phyloP scores from a whole-genome alignment of 2,113 vertebrate species.

The Apeltes quadracus region DNA sequence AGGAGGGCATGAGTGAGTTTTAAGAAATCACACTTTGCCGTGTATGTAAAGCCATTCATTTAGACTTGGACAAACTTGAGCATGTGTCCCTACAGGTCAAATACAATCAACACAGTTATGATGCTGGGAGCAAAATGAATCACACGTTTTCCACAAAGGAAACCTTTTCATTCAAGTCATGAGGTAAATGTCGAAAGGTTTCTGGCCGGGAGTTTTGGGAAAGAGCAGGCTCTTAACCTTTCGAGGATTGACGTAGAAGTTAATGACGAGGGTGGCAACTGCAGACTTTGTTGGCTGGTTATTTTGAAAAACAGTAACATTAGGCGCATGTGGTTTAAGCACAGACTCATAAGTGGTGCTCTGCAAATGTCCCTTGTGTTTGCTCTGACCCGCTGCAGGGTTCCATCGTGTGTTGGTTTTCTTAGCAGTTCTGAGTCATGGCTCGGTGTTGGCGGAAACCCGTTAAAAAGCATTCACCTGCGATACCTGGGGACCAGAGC shows the following conservation, averaged over 20 bases:
- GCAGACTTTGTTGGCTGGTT: conserved; percentile 17
- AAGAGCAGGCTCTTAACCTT: conserved; percentile 55
- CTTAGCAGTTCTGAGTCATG: conserved; percentile 47
- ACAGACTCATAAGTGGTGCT: conserved; percentile 7
- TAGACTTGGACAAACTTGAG: conserved; percentile 9
- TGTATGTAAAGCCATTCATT: conserved; percentile 24
- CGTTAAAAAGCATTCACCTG: conserved; percentile 49
- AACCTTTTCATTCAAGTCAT: conserved; percentile 54
- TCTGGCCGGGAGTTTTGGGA: conserved; percentile 55
- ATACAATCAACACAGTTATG: conserved; percentile 56
- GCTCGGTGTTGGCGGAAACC: conserved; percentile 24
- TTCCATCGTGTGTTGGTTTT: conserved; percentile 28
- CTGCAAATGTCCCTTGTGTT: conserved; percentile 25
- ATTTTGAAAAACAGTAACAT: conserved; percentile 54
- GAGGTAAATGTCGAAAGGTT: conserved; percentile 60
- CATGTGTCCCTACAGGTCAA: conserved; percentile 25
- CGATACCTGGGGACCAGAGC: conserved; percentile 17
- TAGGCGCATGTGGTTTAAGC: conserved; percentile 29
- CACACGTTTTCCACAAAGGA: conserved; percentile 55
- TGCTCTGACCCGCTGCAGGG: conserved; percentile 30
- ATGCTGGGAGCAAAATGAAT: conserved; percentile 56
- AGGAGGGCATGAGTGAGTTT: conserved; percentile 12
- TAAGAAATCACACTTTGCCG: conserved; percentile 8
- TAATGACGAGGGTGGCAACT: conserved; percentile 45
- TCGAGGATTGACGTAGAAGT: conserved; percentile 51